phyloP scores from a whole-genome alignment of 2,888 invertebrate genomes.

The Geotrupes spiniger region DNA sequence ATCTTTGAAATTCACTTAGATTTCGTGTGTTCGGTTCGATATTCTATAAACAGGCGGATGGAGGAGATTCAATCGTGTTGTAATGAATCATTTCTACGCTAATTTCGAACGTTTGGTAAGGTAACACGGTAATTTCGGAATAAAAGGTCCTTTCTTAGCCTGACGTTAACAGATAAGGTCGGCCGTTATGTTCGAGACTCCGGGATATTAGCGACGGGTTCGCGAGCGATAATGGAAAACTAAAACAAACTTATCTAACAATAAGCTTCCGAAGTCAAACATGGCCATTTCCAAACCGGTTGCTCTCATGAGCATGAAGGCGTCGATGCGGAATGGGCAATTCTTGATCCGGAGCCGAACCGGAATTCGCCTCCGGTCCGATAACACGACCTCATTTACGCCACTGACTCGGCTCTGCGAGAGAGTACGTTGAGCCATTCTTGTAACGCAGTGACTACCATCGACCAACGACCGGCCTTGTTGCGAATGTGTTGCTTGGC shows the following conservation, averaged over 20 bases:
- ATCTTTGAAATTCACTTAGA: too few species aligned
- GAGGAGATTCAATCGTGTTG: background rate
- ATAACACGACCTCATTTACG: constrained; percentile 35
- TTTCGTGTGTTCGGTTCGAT: too few species aligned
- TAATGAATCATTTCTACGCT: constrained; percentile 24
- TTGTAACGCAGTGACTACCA: constrained; percentile 15
- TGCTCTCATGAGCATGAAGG: constrained; percentile 33
- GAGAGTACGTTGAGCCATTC: constrained; percentile 24
- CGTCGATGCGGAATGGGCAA: constrained; percentile 34
- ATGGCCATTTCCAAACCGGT: constrained; percentile 35
- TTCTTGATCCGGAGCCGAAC: constrained; percentile 33
- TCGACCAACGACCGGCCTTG: constrained; percentile 33
- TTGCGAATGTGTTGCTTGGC: constrained; percentile 22
- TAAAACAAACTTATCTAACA: constrained; percentile 33
- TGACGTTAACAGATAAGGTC: constrained; percentile 29
- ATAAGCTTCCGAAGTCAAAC: constrained; percentile 34
- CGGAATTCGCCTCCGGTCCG: constrained; percentile 33
- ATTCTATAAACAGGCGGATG: too few species aligned
- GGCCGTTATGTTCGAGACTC: constrained; percentile 17
- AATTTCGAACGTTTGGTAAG: constrained; percentile 23
- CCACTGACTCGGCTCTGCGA: constrained; percentile 13
- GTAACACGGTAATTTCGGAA: constrained; percentile 25
- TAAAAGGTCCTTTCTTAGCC: constrained; percentile 25
- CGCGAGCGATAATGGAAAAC: constrained; percentile 29
- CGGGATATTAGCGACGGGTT: constrained; percentile 28